Evolutionary conservation across 2,113 vertebrate genomes (phyloP).

Genomic region (Myiagra hebetior): DNA sequence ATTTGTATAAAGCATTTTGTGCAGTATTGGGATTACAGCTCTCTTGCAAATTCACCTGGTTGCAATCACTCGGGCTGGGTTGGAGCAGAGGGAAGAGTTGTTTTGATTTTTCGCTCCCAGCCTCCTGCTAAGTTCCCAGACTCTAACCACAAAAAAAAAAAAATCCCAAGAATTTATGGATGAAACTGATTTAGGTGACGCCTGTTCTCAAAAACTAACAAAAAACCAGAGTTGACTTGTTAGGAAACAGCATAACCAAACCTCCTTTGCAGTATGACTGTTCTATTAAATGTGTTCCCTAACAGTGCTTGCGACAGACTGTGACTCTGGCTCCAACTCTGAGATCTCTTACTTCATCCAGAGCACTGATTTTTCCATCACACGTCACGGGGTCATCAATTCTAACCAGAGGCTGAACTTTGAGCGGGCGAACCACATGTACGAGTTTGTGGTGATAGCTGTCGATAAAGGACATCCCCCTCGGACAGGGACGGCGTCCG

Average conservation of each 20-base stretch:
- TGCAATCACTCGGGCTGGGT: accelerated
- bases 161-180: not conserved
- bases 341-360: constrained; percentile 84
- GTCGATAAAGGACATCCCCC: constrained; percentile 82
- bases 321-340: constrained; percentile 84
- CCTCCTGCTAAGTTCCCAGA: not conserved
- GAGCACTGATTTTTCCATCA: constrained; percentile 83
- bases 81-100: not conserved
- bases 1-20: not conserved
- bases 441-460: constrained; percentile 87
- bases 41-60: not conserved
- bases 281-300: not conserved
- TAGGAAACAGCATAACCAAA: not conserved
- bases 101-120: not conserved
- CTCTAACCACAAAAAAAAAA: not conserved
- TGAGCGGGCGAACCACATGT: constrained; percentile 85
- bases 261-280: not conserved
- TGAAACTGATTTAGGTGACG: not conserved
- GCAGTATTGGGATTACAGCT: not conserved
- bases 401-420: constrained; percentile 82
- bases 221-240: not conserved
- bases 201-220: not conserved
- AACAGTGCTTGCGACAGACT: constrained; percentile 84
- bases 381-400: constrained; percentile 77
- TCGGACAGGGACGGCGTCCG: constrained; percentile 82